Percentiles rank a stretch among this genome's conserved stretches.
Evolutionary conservation across 2,113 vertebrate genomes (phyloP).

Genomic region (Saimiri boliviensis): DNA sequence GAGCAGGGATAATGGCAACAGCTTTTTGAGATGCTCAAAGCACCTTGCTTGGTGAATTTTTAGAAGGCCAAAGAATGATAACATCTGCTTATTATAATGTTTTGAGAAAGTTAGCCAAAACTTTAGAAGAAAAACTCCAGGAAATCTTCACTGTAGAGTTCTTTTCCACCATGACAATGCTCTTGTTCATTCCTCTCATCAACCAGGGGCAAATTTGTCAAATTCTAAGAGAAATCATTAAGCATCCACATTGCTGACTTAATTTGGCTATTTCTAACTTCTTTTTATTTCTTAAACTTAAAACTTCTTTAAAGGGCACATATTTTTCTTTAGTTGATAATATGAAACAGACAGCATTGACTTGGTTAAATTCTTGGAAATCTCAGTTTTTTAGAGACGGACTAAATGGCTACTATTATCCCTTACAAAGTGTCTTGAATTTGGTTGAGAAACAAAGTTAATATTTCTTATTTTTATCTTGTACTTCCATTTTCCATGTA

Average conservation of each 20-base stretch:
- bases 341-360: too few relatives aligned
- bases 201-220: not conserved
- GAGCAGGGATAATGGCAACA: not conserved
- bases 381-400: too few relatives aligned
- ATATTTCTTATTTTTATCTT: too few relatives aligned
- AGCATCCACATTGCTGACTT: not conserved
- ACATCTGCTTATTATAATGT: too few relatives aligned
- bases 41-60: not conserved
- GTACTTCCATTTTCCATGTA: too few relatives aligned
- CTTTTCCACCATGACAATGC: not conserved
- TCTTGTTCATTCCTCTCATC: not conserved
- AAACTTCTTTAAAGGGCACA: not conserved
- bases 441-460: too few relatives aligned
- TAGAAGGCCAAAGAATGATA: not conserved
- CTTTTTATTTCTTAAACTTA: not conserved
- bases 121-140: not conserved
- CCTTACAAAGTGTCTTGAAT: too few relatives aligned
- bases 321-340: too few relatives aligned
- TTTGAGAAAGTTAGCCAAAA: too few relatives aligned
- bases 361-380: too few relatives aligned
- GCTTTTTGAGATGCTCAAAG: not conserved
- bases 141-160: not conserved
- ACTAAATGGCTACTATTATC: too few relatives aligned
- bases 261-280: not conserved
- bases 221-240: not conserved